Conservation (phyloP, 1,140 invertebrate species). For the Drosophila ficusphila region DNA sequence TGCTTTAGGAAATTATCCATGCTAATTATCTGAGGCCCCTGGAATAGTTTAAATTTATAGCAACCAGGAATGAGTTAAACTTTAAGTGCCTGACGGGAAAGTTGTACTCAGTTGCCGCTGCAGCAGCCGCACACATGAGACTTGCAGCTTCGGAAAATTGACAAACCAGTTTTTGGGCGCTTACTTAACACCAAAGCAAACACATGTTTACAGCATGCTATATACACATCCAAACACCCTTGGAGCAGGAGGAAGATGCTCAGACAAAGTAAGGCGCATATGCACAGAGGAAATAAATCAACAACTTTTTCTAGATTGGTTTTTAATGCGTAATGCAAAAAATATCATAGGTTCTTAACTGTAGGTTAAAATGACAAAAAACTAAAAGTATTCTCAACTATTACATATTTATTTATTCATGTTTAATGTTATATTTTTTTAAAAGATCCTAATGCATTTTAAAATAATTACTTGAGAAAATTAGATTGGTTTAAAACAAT, state of each 20-base stretch:
- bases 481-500: no score
- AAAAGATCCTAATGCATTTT: no score
- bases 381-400: no score
- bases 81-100: slow-evolving; percentile 36
- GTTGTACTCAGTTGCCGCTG: slow-evolving; percentile 38
- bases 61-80: slow-evolving; percentile 22
- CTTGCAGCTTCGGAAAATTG: slow-evolving; percentile 45
- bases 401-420: no score
- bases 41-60: slow-evolving; percentile 15
- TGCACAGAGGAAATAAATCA: slow-evolving; percentile 1
- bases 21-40: slow-evolving; percentile 55
- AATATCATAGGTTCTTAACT: no score
- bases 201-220: slow-evolving; percentile 62
- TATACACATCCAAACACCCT: slow-evolving; percentile 17
- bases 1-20: slow-evolving; percentile 47
- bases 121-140: slow-evolving; percentile 14
- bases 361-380: no score
- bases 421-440: no score
- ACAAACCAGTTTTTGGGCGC: slow-evolving; percentile 60
- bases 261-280: slow-evolving; percentile 10
- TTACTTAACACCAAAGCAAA: slow-evolving; percentile 71
- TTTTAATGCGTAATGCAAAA: no score
- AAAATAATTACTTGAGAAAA: no score
- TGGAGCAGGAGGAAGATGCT: slow-evolving; percentile 13
- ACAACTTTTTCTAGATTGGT: no score